These are phyloP conservation scores for Oreohelix idahoensis DNA, from an alignment of 1,140 invertebrate species.

Conservation along the genomic window DNA sequence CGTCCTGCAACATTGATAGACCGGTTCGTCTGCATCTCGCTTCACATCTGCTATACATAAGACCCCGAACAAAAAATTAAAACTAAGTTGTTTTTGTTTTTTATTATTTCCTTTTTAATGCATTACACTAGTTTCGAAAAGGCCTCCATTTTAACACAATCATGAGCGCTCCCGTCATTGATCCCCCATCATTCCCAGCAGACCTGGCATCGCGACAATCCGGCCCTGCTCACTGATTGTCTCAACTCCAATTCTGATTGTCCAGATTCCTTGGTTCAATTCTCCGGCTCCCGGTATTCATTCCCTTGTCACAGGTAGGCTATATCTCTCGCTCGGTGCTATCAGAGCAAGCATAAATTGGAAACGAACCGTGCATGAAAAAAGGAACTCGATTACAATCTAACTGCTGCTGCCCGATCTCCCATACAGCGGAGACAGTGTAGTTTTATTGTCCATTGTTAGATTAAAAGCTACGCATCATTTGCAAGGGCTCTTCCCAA, in stretches of 20 bases:
- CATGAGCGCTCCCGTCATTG: too few relatives aligned
- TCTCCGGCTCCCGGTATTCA: neutral
- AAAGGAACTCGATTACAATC: neutral
- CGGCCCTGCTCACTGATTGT: neutral
- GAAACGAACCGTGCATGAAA: neutral
- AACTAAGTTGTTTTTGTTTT: too few relatives aligned
- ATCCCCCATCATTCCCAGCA: neutral
- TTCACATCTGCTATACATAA: too few relatives aligned
- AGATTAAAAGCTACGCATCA: neutral
- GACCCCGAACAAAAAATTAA: too few relatives aligned
- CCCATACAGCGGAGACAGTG: neutral
- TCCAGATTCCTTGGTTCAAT: neutral
- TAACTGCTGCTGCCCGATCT: neutral
- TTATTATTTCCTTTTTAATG: too few relatives aligned
- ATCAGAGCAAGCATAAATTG: conserved; percentile 9
- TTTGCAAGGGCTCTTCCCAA: neutral
- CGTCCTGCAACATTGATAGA: too few relatives aligned
- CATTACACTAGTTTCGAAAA: too few relatives aligned
- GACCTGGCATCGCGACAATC: neutral
- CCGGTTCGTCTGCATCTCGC: too few relatives aligned
- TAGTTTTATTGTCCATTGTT: conserved; percentile 8
- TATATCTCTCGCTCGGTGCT: neutral
- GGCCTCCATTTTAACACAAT: too few relatives aligned
- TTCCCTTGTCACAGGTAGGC: neutral
- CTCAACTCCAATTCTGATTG: neutral